Percentiles rank a stretch among this genome's conserved stretches.
Evolutionary conservation across 2,888 invertebrate species (phyloP).

Genomic region (Chironomus tentans): DNA sequence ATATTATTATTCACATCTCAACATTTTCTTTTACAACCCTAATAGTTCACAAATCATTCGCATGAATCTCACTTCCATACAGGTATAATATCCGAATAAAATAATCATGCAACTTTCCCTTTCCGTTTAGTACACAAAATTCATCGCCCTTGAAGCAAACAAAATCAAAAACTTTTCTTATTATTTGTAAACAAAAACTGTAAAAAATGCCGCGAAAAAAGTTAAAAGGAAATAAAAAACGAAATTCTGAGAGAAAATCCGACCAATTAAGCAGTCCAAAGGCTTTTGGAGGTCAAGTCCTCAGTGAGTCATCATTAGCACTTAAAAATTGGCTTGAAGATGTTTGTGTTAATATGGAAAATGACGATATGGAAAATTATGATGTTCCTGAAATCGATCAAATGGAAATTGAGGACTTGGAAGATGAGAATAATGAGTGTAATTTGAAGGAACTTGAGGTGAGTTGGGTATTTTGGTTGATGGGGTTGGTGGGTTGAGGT

Average conservation of each 20-base stretch:
- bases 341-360: neutral
- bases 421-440: constrained; percentile 9
- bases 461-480: neutral
- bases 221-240: neutral
- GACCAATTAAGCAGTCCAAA: neutral
- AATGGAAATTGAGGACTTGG: constrained; percentile 10
- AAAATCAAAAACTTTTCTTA: too few relatives aligned
- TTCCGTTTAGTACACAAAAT: too few relatives aligned
- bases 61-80: too few relatives aligned
- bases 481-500: neutral
- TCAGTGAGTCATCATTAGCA: neutral
- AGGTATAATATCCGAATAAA: too few relatives aligned
- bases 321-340: neutral
- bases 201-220: neutral
- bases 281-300: neutral
- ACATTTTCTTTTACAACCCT: too few relatives aligned
- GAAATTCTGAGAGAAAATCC: neutral
- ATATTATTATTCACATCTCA: too few relatives aligned
- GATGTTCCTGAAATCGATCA: neutral
- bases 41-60: too few relatives aligned
- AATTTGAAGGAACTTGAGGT: constrained; percentile 14
- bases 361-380: neutral
- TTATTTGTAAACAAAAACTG: too few relatives aligned
- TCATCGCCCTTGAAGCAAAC: too few relatives aligned
- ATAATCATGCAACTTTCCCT: too few relatives aligned